phyloP scores from a whole-genome alignment of 2,888 invertebrate genomes.

The Nowickia ferox region DNA sequence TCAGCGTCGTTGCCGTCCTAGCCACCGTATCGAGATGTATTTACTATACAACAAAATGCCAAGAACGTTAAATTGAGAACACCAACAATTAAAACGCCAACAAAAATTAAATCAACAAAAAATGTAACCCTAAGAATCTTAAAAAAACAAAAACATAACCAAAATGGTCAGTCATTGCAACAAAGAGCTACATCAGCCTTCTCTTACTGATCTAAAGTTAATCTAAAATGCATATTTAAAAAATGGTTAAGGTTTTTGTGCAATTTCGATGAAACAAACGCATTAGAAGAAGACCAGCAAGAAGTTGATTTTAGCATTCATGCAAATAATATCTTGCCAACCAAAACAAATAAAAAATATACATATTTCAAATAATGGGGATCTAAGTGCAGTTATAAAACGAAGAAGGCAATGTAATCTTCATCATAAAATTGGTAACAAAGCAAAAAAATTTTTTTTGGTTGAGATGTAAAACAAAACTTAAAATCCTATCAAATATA shows the following conservation, averaged over 20 bases:
- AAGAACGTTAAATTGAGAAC: constrained; percentile 67
- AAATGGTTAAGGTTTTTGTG: constrained; percentile 45
- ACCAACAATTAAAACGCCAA: constrained; percentile 54
- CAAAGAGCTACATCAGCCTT: constrained; percentile 1
- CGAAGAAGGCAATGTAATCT: constrained; percentile 22
- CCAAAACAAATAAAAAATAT: constrained; percentile 35
- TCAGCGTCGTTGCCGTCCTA: constrained; percentile 69
- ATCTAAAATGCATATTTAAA: constrained; percentile 43
- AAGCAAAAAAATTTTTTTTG: constrained; percentile 49
- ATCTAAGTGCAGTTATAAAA: constrained; percentile 24
- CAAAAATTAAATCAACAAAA: constrained; percentile 58
- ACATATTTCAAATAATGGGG: constrained; percentile 43
- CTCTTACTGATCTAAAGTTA: constrained; percentile 49
- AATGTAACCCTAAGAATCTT: constrained; percentile 50
- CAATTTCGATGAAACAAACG: constrained; percentile 37
- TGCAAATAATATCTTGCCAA: constrained; percentile 35
- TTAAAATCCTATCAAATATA: constrained; percentile 38
- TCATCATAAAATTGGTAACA: constrained; percentile 33
- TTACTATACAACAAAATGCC: constrained; percentile 65
- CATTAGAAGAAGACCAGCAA: constrained; percentile 44
- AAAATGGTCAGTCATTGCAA: constrained; percentile 57
- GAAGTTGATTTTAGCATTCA: constrained; percentile 56
- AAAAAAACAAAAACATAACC: constrained; percentile 48
- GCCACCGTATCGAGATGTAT: constrained; percentile 68
- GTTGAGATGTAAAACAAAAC: constrained; percentile 12